These are phyloP conservation scores for Taenaris catops DNA, from an alignment of 2,888 invertebrate genomes.

Conservation along the genomic window DNA sequence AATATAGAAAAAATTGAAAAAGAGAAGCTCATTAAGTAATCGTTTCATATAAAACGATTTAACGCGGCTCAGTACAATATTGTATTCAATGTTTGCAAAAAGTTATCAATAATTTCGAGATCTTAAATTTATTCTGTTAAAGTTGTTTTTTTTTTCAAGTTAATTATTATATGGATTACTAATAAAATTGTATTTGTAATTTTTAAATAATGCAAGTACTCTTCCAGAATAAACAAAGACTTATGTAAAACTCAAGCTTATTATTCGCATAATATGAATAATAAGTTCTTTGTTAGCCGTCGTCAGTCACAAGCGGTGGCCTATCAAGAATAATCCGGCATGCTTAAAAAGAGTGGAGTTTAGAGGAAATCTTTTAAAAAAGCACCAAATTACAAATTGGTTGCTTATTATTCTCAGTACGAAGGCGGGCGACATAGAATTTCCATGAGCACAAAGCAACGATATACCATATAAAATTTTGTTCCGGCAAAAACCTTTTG, in stretches of 20 bases:
- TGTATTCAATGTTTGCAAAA: too few relatives aligned
- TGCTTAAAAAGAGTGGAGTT: constrained; percentile 12
- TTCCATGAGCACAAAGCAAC: constrained; percentile 57
- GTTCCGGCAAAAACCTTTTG: constrained; percentile 50
- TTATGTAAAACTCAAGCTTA: constrained; percentile 5
- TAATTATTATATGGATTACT: too few relatives aligned
- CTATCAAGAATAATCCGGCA: constrained; percentile 18
- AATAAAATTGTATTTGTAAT: too few relatives aligned
- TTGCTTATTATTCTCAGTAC: constrained; percentile 38
- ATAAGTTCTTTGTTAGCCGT: constrained; percentile 5
- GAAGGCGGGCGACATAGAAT: constrained; percentile 41
- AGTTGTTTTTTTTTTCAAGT: too few relatives aligned
- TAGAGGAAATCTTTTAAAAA: constrained; percentile 30
- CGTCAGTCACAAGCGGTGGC: constrained; percentile 26
- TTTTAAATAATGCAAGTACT: too few relatives aligned
- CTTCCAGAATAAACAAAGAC: background rate
- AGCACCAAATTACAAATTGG: constrained; percentile 37
- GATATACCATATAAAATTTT: constrained; percentile 54
- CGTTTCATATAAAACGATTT: too few relatives aligned
- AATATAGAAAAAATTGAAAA: too few relatives aligned
- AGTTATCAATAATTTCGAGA: too few relatives aligned
- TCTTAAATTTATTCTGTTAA: too few relatives aligned
- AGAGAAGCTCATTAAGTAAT: too few relatives aligned
- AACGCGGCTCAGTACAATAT: too few relatives aligned
- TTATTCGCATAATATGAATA: constrained; percentile 7